These are phyloP conservation scores for Trogon melanurus DNA, from an alignment of 2,113 vertebrate genomes.

Conservation along the genomic window DNA sequence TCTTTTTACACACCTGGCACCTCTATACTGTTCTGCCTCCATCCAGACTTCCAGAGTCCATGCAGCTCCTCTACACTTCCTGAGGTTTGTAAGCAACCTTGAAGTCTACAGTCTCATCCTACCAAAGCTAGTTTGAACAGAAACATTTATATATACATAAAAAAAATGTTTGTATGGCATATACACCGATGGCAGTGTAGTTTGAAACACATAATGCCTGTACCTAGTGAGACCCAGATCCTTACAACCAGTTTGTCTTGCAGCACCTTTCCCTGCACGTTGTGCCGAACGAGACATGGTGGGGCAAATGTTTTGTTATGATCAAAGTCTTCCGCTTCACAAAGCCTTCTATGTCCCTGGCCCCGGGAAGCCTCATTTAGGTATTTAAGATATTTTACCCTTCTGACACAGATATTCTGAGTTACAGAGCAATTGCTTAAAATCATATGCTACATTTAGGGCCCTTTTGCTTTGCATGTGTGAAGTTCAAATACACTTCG, in stretches of 20 bases:
- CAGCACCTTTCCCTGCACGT: neutral
- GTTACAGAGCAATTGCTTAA: neutral
- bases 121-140: neutral
- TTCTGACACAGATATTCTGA: neutral
- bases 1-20: neutral
- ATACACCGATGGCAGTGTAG: too few relatives aligned
- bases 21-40: neutral
- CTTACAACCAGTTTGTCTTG: neutral
- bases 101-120: neutral
- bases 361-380: neutral
- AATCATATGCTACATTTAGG: neutral
- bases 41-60: neutral
- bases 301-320: neutral
- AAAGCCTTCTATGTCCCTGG: neutral
- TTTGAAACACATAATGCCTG: neutral
- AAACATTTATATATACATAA: fast-evolving
- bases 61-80: neutral
- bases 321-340: neutral
- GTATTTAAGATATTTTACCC: neutral
- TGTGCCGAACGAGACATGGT: neutral
- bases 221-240: neutral
- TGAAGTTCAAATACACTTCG: neutral
- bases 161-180: neutral
- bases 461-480: neutral
- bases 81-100: neutral